A percentile compares a stretch with the other conserved stretches of the same genome.
phyloP scores from a whole-genome alignment of 2,888 invertebrate species.

The Mayetiola destructor region DNA sequence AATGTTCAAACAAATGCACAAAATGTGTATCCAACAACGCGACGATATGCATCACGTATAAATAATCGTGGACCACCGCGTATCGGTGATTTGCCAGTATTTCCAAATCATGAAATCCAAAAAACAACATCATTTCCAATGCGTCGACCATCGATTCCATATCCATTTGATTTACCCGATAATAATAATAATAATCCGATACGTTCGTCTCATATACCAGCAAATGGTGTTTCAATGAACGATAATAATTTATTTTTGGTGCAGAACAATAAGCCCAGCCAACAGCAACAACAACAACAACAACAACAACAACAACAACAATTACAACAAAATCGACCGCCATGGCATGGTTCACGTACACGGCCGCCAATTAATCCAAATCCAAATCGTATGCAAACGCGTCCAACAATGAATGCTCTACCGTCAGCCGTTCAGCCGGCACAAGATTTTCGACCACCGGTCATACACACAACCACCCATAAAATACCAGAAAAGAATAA shows the following conservation, averaged over 20 bases:
- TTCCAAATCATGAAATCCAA: slow-evolving; percentile 21
- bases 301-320: too few relatives aligned
- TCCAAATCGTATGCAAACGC: slow-evolving; percentile 42
- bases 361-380: slow-evolving; percentile 32
- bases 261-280: too few relatives aligned
- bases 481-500: neutral
- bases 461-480: neutral
- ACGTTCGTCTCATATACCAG: slow-evolving; percentile 37
- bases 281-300: too few relatives aligned
- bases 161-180: slow-evolving; percentile 56
- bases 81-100: slow-evolving; percentile 58
- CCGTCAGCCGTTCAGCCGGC: slow-evolving; percentile 29
- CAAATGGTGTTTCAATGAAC: too few relatives aligned
- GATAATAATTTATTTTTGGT: too few relatives aligned
- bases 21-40: slow-evolving; percentile 31
- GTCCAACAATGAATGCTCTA: slow-evolving; percentile 45
- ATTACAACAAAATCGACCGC: slow-evolving; percentile 39
- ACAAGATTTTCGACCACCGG: neutral
- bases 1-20: slow-evolving; percentile 68
- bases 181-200: slow-evolving; percentile 44
- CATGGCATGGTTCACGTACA: slow-evolving; percentile 51
- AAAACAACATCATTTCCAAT: slow-evolving; percentile 6
- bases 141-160: slow-evolving; percentile 47
- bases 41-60: slow-evolving; percentile 62
- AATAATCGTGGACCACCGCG: slow-evolving; percentile 83